Evolutionary conservation across 1,140 invertebrate genomes (phyloP).

Genomic region (Sesamia nonagrioides): DNA sequence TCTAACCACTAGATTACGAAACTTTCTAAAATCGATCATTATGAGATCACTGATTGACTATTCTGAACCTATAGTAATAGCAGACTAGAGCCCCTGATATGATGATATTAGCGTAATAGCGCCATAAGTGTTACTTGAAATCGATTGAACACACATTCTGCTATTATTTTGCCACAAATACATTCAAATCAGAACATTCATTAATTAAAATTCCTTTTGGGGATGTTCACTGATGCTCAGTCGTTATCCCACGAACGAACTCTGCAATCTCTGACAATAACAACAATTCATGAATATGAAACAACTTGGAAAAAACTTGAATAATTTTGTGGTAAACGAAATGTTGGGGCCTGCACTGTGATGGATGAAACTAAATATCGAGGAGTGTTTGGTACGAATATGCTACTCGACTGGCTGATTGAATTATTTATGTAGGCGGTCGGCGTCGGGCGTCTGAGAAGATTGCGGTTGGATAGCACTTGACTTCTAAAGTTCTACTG

Average conservation of each 20-base stretch:
- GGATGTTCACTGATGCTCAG: not conserved
- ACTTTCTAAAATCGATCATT: no score
- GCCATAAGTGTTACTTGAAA: no score
- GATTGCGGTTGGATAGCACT: no score
- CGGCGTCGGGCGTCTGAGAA: no score
- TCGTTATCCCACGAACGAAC: slow-evolving; percentile 1
- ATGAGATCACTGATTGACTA: no score
- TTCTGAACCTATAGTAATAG: no score
- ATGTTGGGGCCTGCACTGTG: slow-evolving; percentile 11
- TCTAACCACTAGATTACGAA: no score
- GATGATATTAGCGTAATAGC: no score
- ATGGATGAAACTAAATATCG: slow-evolving; percentile 33
- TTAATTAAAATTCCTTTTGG: slow-evolving; percentile 44
- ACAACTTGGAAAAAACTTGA: not conserved
- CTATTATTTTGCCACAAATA: not conserved
- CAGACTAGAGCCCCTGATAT: no score
- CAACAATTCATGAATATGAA: slow-evolving; percentile 29
- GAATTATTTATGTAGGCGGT: not conserved
- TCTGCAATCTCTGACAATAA: slow-evolving; percentile 1
- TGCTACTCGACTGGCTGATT: not conserved
- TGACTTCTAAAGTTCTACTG: no score
- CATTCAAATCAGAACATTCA: slow-evolving; percentile 30
- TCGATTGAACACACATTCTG: slow-evolving; percentile 37
- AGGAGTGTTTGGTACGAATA: not conserved
- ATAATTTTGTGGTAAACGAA: slow-evolving; percentile 19